Percentiles rank a stretch among this genome's conserved stretches.
Conservation (phyloP, 2,888 invertebrate species). For the Cordylochernes scorpioides region DNA sequence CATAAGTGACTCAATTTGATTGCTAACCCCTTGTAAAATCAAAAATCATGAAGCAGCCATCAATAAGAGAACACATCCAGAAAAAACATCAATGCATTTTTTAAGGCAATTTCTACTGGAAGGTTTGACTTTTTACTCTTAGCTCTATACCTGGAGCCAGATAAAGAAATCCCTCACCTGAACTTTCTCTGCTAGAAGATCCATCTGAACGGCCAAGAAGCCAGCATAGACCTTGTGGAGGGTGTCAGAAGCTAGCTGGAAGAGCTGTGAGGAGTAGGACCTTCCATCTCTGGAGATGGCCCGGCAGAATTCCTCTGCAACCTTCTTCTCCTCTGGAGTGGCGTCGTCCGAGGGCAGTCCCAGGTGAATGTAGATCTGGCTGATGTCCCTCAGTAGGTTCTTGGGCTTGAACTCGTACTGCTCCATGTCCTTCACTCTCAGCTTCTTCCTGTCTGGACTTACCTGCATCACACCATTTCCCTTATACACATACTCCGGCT, state of each 20-base stretch:
- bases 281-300: constrained; percentile 71
- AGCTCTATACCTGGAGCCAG: background rate
- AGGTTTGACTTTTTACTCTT: background rate
- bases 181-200: constrained; percentile 41
- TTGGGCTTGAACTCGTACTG: constrained; percentile 79
- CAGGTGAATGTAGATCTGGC: constrained; percentile 66
- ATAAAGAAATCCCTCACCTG: constrained; percentile 16
- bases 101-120: too few relatives aligned
- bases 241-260: constrained; percentile 52
- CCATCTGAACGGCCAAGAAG: constrained; percentile 41
- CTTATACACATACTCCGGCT: too few relatives aligned
- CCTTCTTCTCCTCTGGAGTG: constrained; percentile 1
- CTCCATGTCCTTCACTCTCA: constrained; percentile 51
- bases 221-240: constrained; percentile 54
- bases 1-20: background rate
- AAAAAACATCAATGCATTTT: too few relatives aligned
- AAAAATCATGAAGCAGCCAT: background rate
- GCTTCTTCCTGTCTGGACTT: constrained; percentile 66
- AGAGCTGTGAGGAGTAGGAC: constrained; percentile 60
- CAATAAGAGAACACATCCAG: too few relatives aligned
- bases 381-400: constrained; percentile 59
- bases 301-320: constrained; percentile 35
- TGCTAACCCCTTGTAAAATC: background rate
- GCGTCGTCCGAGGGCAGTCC: constrained; percentile 18
- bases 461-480: too few relatives aligned